phyloP scores from a whole-genome alignment of 1,140 invertebrate genomes.

The Cataglyphis hispanica region DNA sequence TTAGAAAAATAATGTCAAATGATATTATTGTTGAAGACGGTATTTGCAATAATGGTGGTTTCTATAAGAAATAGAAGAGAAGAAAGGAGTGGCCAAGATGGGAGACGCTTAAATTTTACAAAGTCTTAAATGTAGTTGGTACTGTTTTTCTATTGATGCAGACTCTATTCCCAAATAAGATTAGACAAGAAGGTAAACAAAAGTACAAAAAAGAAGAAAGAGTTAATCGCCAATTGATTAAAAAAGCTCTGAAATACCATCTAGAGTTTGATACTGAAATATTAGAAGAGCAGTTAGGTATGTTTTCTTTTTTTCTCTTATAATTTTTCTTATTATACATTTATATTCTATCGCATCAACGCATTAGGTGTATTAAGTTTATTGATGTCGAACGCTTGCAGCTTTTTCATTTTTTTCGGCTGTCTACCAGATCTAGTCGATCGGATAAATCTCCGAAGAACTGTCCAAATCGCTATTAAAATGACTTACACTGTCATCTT shows the following conservation, averaged over 20 bases:
- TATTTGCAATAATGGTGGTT: slow-evolving; percentile 88
- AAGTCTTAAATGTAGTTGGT: slow-evolving; percentile 94
- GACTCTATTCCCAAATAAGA: slow-evolving; percentile 92
- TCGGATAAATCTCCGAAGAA: slow-evolving; percentile 80
- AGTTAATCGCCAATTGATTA: slow-evolving; percentile 86
- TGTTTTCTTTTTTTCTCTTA: slow-evolving; percentile 58
- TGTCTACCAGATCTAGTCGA: slow-evolving; percentile 82
- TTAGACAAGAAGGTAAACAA: slow-evolving; percentile 92
- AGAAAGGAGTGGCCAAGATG: slow-evolving; percentile 89
- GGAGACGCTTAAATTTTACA: slow-evolving; percentile 95
- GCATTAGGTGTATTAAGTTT: slow-evolving; percentile 66
- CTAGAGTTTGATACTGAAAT: slow-evolving; percentile 86
- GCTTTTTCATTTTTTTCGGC: slow-evolving; percentile 78
- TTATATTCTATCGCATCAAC: neutral
- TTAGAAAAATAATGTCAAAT: slow-evolving; percentile 88
- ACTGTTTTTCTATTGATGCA: slow-evolving; percentile 96
- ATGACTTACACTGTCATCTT: slow-evolving; percentile 44
- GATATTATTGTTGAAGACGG: slow-evolving; percentile 90
- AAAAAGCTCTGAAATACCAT: slow-evolving; percentile 87
- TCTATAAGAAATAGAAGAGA: slow-evolving; percentile 89
- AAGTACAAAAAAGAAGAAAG: slow-evolving; percentile 91
- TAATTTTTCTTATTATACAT: slow-evolving; percentile 19
- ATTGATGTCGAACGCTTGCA: slow-evolving; percentile 78
- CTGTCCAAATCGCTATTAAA: slow-evolving; percentile 72
- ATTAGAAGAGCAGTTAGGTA: slow-evolving; percentile 85